Base-by-base conservation (phyloP, 2,113 vertebrate genomes). In the Pomatorhinus ruficollis region DNA sequence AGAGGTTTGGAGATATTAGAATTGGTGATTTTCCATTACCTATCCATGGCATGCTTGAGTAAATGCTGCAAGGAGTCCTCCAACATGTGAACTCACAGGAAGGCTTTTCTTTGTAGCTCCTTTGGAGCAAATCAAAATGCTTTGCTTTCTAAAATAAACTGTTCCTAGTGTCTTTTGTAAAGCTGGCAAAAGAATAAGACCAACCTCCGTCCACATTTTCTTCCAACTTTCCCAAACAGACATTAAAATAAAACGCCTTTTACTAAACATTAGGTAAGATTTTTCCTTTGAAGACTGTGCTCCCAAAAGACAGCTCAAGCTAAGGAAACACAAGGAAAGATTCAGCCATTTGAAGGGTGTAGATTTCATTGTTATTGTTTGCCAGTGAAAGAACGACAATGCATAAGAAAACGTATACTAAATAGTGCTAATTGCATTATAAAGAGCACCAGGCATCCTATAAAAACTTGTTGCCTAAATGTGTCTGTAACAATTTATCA, bases 391-490 rank as follows among this genome's bases (percentile, higher is more conserved):
- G 44, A 92, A 83, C 17, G 78, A 66, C 22, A 78, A 25, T 37
- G 35, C 52, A 39, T 35, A 76, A 86, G 63, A 86, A 95, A 93
- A 95, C 30, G 75, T 63, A 86, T 25, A 77, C 47, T 92, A 70
- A 95, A 95, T 94, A 85, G 91, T 25, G 37, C 20, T 85, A 94
- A 93, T 75, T 82, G 76, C 68, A 63, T 93, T 95, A 88, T 74
- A 70, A 95, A 90, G 66, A 93, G 52, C 56, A 77, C 44, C 35
- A 88, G 78, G 50, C 79, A 90, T 54, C 70, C 85, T 88, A 92
- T 77, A 91, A 96, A 95, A 93, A 93, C 71, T 68, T 90, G 95
- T 83, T 91, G 82, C 83, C 85, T 87, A 49, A 88, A 86, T 75
- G 56, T 49, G 64, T 61, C 89, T 90, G 79, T 94, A 83, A 80